Percentiles rank a stretch among this genome's conserved stretches.
phyloP scores from a whole-genome alignment of 2,888 invertebrate species.

The Tribolium freemani region DNA sequence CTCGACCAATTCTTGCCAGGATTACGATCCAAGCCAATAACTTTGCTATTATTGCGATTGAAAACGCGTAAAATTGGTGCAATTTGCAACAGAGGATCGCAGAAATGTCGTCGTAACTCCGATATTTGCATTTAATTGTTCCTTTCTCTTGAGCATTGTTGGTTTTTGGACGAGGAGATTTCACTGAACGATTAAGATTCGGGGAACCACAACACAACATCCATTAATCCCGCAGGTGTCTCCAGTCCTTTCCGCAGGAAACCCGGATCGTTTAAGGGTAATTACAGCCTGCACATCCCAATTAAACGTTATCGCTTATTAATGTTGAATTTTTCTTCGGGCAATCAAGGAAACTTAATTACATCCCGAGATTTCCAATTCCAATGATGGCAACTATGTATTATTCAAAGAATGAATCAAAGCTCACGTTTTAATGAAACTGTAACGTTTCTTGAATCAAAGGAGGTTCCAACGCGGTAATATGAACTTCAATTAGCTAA shows the following conservation, averaged over 20 bases:
- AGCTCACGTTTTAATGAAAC: not conserved
- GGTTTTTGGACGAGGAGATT: not conserved
- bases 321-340: not conserved
- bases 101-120: not conserved
- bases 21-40: not conserved
- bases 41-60: not conserved
- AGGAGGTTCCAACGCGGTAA: not conserved
- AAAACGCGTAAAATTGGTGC: not conserved
- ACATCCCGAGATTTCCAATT: not conserved
- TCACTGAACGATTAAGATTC: not conserved
- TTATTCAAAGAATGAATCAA: not conserved
- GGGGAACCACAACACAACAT: not conserved
- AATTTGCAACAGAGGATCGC: not conserved
- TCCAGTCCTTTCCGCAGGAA: no score
- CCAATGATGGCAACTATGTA: not conserved
- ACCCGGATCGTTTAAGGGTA: no score
- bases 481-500: conserved; percentile 27
- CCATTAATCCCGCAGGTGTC: no score
- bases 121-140: not conserved
- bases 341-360: not conserved
- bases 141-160: not conserved
- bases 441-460: not conserved
- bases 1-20: not conserved
- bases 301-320: no score
- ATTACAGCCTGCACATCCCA: no score